Evolutionary conservation across 2,888 invertebrate genomes (phyloP).

Genomic region (Apocheima hispidaria): DNA sequence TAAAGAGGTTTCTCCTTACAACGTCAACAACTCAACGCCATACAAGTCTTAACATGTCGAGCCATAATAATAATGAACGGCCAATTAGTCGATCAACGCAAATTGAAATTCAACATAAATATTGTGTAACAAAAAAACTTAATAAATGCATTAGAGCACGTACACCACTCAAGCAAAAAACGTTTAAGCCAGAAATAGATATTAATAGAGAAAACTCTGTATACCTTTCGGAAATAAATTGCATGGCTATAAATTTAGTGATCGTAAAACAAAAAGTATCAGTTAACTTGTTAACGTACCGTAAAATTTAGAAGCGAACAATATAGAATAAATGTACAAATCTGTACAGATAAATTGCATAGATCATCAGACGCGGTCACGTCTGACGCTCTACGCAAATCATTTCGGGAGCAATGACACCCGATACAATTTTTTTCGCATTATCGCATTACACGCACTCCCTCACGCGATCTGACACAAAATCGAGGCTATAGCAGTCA

Average conservation of each 20-base stretch:
- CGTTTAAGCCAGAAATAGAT: slow-evolving; percentile 24
- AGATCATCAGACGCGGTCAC: slow-evolving; percentile 48
- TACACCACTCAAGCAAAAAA: slow-evolving; percentile 35
- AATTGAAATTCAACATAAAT: slow-evolving; percentile 37
- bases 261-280: slow-evolving; percentile 57
- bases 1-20: slow-evolving; percentile 26
- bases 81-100: slow-evolving; percentile 26
- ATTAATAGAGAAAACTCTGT: slow-evolving; percentile 36
- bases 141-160: slow-evolving; percentile 38
- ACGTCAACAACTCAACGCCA: slow-evolving; percentile 24
- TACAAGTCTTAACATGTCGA: slow-evolving; percentile 38
- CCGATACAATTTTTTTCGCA: slow-evolving; percentile 63
- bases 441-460: slow-evolving; percentile 65
- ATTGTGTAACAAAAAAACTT: slow-evolving; percentile 42
- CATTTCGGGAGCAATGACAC: slow-evolving; percentile 65
- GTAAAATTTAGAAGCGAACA: slow-evolving; percentile 53
- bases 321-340: slow-evolving; percentile 56
- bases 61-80: slow-evolving; percentile 16
- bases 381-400: slow-evolving; percentile 56
- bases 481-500: slow-evolving; percentile 69
- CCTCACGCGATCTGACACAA: slow-evolving; percentile 56
- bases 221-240: slow-evolving; percentile 41
- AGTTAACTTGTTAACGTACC: slow-evolving; percentile 55
- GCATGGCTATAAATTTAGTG: slow-evolving; percentile 39
- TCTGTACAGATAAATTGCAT: slow-evolving; percentile 45